Base-by-base conservation (phyloP, 2,888 invertebrate species). In the Temnothorax ravouxi region DNA sequence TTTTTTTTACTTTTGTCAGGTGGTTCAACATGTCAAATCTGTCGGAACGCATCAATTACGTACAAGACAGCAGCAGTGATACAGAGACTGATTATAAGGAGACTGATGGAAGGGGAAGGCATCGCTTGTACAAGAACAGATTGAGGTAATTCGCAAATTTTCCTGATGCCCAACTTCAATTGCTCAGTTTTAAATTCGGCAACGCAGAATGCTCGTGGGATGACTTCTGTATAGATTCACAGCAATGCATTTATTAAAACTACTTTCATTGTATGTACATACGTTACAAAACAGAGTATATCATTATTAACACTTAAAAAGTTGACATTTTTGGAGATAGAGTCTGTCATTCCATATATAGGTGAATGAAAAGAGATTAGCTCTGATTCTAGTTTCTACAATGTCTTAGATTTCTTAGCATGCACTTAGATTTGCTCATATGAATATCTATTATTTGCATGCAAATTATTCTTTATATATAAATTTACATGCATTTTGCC, bases 11-110 rank as follows among this genome's bases (percentile, higher is more conserved):
- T 71, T 85, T 87, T 90, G 84, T 74, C 83, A 95, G 95, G 90
- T 93, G 94, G 93, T 92, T 92, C 89, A 93, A 94, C 89, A 95
- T 95, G 94, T 93, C 94, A 91, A 94, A 94, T 90, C 93, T 38
- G 2, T 92, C 91, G 66, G 94, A 94, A 82, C 93, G 94, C 88
- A 88, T 93, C 80, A 94, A 92, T 92, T 95, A 95, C 91, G 92
- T 95, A 88, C 95, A 95, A 92, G 97, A 97, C 92, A 97, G 97
- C 93, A 98, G 98, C 94, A 98, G 98, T 93, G 98, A 98, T 94
- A 98, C 97, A 34, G 98, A 98, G 95, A 95, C 95, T 50, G 98
- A 98, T 94, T 97, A 97, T 92, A 96, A 96, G 91, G 96, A 97
- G 92, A 96, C 97, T 84, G 98, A 98, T 94, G 97, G 97, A 92